phyloP scores from a whole-genome alignment of 2,113 vertebrate genomes.

The Tiliqua scincoides region DNA sequence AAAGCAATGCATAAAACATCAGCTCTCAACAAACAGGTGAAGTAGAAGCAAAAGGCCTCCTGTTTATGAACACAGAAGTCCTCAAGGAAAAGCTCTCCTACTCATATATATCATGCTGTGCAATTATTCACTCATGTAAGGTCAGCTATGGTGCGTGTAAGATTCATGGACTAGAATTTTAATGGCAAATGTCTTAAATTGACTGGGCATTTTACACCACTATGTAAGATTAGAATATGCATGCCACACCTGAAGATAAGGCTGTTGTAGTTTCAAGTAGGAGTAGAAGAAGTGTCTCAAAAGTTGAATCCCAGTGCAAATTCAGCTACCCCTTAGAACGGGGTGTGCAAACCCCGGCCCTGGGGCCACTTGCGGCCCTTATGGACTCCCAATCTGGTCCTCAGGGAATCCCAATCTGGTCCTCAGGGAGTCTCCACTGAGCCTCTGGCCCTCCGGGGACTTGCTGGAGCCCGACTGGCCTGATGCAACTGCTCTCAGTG shows the following conservation, averaged over 20 bases:
- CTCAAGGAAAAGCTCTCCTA: conserved; percentile 7
- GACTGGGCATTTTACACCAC: not conserved
- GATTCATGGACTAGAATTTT: conserved; percentile 1
- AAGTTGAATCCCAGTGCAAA: not conserved
- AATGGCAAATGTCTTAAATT: not conserved
- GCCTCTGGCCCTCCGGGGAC: too few relatives aligned
- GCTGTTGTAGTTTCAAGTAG: not conserved
- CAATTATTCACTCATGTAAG: not conserved
- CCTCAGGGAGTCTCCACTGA: too few relatives aligned
- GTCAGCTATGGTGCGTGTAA: not conserved
- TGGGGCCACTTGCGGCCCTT: too few relatives aligned
- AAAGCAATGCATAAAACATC: not conserved
- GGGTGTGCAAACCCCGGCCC: too few relatives aligned
- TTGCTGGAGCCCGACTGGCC: too few relatives aligned
- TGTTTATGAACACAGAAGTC: not conserved
- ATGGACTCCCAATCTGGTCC: too few relatives aligned
- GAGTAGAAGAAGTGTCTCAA: not conserved
- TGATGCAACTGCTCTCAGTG: too few relatives aligned
- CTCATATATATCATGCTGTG: not conserved
- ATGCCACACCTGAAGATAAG: not conserved
- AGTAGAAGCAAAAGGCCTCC: conserved; percentile 18
- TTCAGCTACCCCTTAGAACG: not conserved
- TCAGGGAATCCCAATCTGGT: too few relatives aligned
- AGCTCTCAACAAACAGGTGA: conserved; percentile 12
- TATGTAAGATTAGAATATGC: not conserved